These are phyloP conservation scores for Megamerina dolium DNA, from an alignment of 2,888 invertebrate genomes.

Conservation along the genomic window DNA sequence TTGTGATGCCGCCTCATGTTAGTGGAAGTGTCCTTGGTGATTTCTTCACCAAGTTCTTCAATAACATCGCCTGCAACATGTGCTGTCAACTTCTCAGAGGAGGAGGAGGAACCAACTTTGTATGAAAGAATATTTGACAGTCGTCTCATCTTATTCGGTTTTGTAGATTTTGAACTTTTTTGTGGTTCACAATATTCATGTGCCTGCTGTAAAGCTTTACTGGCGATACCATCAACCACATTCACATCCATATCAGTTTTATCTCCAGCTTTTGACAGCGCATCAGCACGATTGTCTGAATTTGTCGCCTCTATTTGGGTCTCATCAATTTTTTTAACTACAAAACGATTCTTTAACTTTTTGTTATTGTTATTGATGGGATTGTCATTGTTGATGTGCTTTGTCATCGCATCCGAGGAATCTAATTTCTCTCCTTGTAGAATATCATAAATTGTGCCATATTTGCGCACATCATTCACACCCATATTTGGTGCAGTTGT, in stretches of 20 bases:
- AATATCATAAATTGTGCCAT: slow-evolving; percentile 49
- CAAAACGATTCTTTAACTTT: slow-evolving; percentile 37
- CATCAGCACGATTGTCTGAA: background rate
- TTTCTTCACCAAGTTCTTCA: slow-evolving; percentile 6
- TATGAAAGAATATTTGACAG: slow-evolving; percentile 48
- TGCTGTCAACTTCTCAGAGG: slow-evolving; percentile 8
- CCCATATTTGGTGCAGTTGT: slow-evolving; percentile 8
- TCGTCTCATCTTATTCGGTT: slow-evolving; percentile 42
- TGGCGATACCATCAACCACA: background rate
- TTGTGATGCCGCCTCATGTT: slow-evolving; percentile 28
- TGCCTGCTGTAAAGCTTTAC: background rate
- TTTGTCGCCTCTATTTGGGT: slow-evolving; percentile 7
- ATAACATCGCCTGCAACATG: slow-evolving; percentile 4
- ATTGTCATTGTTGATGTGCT: too few relatives aligned
- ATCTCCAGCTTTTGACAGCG: too few relatives aligned
- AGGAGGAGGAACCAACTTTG: slow-evolving; percentile 19
- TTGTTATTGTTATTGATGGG: background rate
- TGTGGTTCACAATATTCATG: slow-evolving; percentile 8
- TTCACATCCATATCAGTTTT: background rate
- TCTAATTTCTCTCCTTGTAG: slow-evolving; percentile 41
- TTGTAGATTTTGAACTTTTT: slow-evolving; percentile 25
- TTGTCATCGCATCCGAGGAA: slow-evolving; percentile 11
- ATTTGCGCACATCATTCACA: too few relatives aligned
- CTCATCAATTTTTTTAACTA: slow-evolving; percentile 47
- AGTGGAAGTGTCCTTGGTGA: slow-evolving; percentile 14